A percentile compares a stretch with the other conserved stretches of the same genome.
Evolutionary conservation across 2,113 vertebrate species (phyloP).

Genomic region (Vanacampus margaritifer): DNA sequence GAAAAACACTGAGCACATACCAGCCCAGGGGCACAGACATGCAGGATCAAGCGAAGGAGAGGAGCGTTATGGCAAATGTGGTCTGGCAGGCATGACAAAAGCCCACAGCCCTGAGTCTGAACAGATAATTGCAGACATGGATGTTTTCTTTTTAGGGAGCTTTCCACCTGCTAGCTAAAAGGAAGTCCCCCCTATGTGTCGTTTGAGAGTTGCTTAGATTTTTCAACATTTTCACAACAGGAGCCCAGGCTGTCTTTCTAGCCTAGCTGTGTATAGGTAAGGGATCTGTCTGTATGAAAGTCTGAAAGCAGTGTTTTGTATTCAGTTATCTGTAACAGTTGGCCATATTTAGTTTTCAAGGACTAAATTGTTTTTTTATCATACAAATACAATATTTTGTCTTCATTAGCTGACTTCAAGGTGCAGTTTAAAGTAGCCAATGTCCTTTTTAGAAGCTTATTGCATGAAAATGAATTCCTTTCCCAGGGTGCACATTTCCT

Average conservation of each 20-base stretch:
- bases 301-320: slow-evolving; percentile 9
- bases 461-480: slow-evolving; percentile 63
- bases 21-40: slow-evolving; percentile 39
- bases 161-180: slow-evolving; percentile 44
- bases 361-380: too few relatives aligned
- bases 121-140: slow-evolving; percentile 36
- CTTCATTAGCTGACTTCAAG: slow-evolving; percentile 20
- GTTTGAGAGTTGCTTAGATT: neutral
- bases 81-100: slow-evolving; percentile 48
- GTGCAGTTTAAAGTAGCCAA: slow-evolving; percentile 23
- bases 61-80: slow-evolving; percentile 55
- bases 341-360: neutral
- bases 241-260: slow-evolving; percentile 13
- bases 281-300: slow-evolving; percentile 2
- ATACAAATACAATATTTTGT: slow-evolving; percentile 8
- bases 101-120: slow-evolving; percentile 48
- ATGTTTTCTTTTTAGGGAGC: slow-evolving; percentile 50
- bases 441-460: slow-evolving; percentile 48
- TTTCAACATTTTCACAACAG: neutral
- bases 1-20: slow-evolving; percentile 40
- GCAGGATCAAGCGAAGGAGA: slow-evolving; percentile 37
- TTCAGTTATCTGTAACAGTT: slow-evolving; percentile 9
- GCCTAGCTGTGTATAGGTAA: slow-evolving; percentile 35
- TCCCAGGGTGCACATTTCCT: slow-evolving; percentile 67
- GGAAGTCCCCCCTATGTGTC: slow-evolving; percentile 43